A percentile compares a stretch with the other conserved stretches of the same genome.
phyloP scores from a whole-genome alignment of 2,888 invertebrate genomes.

The Tetanocera ferruginea region DNA sequence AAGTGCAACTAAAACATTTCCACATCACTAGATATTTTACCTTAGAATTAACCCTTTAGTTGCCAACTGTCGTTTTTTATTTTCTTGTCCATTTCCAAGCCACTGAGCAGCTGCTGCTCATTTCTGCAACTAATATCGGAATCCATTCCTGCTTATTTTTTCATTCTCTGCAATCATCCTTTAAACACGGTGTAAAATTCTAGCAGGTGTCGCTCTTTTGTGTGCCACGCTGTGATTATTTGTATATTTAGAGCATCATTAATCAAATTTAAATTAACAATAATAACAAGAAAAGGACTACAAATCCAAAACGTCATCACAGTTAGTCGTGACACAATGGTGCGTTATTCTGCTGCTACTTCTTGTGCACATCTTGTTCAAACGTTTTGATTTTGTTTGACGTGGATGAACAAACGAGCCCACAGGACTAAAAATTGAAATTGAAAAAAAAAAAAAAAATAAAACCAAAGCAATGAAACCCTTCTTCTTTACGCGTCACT shows the following conservation, averaged over 20 bases:
- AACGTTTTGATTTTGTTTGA: conserved; percentile 15
- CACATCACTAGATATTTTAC: conserved; percentile 4
- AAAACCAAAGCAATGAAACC: conserved; percentile 12
- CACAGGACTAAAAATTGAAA: neutral
- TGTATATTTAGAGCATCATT: conserved; percentile 55
- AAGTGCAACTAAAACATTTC: conserved; percentile 1
- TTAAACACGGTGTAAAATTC: conserved; percentile 34
- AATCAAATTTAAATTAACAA: conserved; percentile 66
- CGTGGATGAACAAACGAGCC: conserved; percentile 15
- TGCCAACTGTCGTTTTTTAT: neutral
- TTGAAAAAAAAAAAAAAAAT: neutral
- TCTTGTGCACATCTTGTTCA: neutral
- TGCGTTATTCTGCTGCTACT: neutral
- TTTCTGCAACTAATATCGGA: conserved; percentile 1
- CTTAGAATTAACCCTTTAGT: conserved; percentile 17
- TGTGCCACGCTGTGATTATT: conserved; percentile 27
- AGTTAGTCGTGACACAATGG: conserved; percentile 34
- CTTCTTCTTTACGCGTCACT: conserved; percentile 54
- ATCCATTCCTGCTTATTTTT: neutral
- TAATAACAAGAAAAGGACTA: conserved; percentile 31
- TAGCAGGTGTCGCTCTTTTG: conserved; percentile 44
- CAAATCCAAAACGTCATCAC: conserved; percentile 50
- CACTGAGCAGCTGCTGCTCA: conserved; percentile 36
- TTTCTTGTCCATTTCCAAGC: neutral
- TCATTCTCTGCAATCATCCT: neutral